Base-by-base conservation (phyloP, 1,140 invertebrate genomes). In the Drosophila simulans region DNA sequence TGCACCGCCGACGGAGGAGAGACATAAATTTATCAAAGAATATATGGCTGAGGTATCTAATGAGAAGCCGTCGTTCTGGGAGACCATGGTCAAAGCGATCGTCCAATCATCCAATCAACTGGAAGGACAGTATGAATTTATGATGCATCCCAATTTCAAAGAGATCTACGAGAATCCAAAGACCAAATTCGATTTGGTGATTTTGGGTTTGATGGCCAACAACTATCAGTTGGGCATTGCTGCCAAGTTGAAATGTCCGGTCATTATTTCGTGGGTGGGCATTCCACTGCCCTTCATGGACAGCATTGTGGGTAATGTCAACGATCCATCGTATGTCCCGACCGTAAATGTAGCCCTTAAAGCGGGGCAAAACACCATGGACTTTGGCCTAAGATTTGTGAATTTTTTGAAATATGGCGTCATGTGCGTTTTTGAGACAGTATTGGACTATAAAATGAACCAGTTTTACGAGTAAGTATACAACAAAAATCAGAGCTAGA, bases 151-250 rank as follows among this genome's bases (percentile, higher is more conserved):
- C 2, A 72, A 72, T 15, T 88, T 91, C 2, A 72, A 62, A 15
- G 15, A 46, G 1, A 55, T 91, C 12, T 91, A 91, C 35, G 78
- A 69, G 25, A 55, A 55, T 5, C 66, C 66, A 0, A 15, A 88
- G 0, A 80, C 76, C 1, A 79, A 88, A 40, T 91, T 80, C 35
- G 91, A 92, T 69, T 27, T 92, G 22, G 58, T 91, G 35, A 58
- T 91, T 22, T 17, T 80, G 35, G 91, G 89, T 4, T 57, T 59
- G 11, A 80, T 92, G 46, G n/a, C 70, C 7, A 92, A 92, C 15
- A 64, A 78, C 17, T 92, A 82, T 31, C 71, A 90, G 34, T 25
- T 92, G 51, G 89, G 89, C 8, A 52, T 92, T 7, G 80, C 77
- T 0, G 85, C 80, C 10, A 88, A 90, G 31, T 62, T 91, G 8